A percentile compares a stretch with the other conserved stretches of the same genome.
phyloP scores from a whole-genome alignment of 2,113 vertebrate genomes.

The Aspidoscelis tigris region DNA sequence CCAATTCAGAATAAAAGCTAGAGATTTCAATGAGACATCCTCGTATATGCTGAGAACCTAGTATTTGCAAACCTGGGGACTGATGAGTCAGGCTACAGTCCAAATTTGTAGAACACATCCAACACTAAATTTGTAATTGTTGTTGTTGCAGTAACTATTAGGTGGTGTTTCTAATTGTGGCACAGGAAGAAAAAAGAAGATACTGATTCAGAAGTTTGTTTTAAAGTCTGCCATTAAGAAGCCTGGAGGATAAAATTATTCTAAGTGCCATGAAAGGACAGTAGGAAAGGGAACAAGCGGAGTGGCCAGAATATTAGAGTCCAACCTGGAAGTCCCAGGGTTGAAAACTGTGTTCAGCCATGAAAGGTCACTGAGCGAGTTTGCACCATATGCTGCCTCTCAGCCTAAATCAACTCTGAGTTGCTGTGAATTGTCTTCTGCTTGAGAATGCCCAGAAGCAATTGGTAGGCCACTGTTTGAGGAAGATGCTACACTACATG shows the following conservation, averaged over 20 bases:
- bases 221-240: not conserved
- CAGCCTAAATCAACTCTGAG: too few relatives aligned
- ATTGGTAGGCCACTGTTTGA: too few relatives aligned
- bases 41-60: not conserved
- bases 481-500: too few relatives aligned
- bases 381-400: too few relatives aligned
- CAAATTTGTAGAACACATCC: not conserved
- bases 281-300: too few relatives aligned
- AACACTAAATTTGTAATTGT: too few relatives aligned
- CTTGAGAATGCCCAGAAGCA: too few relatives aligned
- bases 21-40: not conserved
- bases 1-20: not conserved
- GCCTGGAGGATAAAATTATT: not conserved
- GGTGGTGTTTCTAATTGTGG: not conserved
- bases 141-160: not conserved
- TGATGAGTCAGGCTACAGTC: not conserved
- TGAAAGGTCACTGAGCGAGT: too few relatives aligned
- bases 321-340: too few relatives aligned
- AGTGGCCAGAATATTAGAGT: too few relatives aligned
- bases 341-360: too few relatives aligned
- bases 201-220: not conserved
- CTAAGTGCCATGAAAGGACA: not conserved
- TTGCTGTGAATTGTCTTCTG: too few relatives aligned
- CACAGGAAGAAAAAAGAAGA: not conserved
- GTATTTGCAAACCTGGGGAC: not conserved